phyloP scores from a whole-genome alignment of 2,797 vertebrate genomes.

The Alauda arvensis region DNA sequence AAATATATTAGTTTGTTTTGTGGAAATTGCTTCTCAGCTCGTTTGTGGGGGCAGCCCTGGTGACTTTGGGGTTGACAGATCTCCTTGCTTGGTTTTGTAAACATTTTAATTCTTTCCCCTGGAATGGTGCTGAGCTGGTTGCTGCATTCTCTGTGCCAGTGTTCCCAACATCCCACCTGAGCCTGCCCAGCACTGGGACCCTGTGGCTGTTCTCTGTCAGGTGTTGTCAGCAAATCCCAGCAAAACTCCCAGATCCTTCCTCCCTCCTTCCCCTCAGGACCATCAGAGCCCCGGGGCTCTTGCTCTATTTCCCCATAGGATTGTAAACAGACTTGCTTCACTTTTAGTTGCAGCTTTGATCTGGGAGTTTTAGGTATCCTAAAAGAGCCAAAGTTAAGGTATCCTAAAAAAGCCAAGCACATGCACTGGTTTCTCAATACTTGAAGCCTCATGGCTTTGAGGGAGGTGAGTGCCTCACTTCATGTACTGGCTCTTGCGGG shows the following conservation, averaged over 20 bases:
- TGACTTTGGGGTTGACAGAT: neutral
- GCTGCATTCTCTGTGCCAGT: neutral
- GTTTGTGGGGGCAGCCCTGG: accelerated
- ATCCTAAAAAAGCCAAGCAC: neutral
- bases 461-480: neutral
- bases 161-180: neutral
- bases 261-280: neutral
- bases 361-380: neutral
- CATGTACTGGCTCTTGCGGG: neutral
- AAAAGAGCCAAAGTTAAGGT: neutral
- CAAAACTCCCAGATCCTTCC: neutral
- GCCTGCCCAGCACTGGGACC: neutral
- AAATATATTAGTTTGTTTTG: neutral
- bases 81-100: neutral
- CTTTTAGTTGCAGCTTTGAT: neutral
- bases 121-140: neutral
- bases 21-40: neutral
- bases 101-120: neutral
- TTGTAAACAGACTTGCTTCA: neutral
- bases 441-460: neutral
- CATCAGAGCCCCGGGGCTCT: neutral
- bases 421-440: neutral
- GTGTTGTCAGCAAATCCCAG: neutral
- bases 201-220: neutral
- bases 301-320: neutral